These are phyloP conservation scores for Enteromius argenteus DNA, from an alignment of 2,797 vertebrate genomes.

Conservation along the genomic window DNA sequence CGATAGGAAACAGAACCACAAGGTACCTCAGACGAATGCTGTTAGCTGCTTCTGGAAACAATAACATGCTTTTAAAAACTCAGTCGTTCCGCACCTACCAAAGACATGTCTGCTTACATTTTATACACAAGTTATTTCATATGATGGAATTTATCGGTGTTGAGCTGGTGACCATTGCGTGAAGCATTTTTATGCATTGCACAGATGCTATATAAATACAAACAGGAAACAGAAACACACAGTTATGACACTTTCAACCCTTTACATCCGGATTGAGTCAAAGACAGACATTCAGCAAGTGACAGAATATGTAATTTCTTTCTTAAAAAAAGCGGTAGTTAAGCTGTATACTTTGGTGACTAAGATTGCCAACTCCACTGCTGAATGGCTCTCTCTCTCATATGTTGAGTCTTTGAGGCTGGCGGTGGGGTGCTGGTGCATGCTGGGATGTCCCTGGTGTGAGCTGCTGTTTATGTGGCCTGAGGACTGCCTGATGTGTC, in stretches of 20 bases:
- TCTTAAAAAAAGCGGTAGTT: constrained; percentile 38
- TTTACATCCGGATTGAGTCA: constrained; percentile 44
- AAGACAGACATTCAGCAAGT: constrained; percentile 24
- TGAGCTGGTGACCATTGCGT: constrained; percentile 66
- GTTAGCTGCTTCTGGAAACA: constrained; percentile 70
- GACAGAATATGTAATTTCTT: constrained; percentile 46
- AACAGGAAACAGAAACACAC: constrained; percentile 28
- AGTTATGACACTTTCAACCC: constrained; percentile 60
- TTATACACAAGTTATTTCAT: constrained; percentile 67
- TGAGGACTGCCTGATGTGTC: constrained; percentile 79
- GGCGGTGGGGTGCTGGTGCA: constrained; percentile 53
- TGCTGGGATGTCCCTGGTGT: constrained; percentile 64
- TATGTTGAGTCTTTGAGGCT: constrained; percentile 60
- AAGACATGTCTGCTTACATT: constrained; percentile 59
- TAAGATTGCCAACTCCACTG: constrained; percentile 51
- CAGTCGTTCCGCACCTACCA: constrained; percentile 63
- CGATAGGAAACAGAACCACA: constrained; percentile 60
- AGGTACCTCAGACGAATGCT: constrained; percentile 61
- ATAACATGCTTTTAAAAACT: constrained; percentile 72
- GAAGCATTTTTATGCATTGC: constrained; percentile 65
- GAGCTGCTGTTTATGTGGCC: constrained; percentile 79
- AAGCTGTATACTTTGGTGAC: constrained; percentile 51
- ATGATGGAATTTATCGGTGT: constrained; percentile 64
- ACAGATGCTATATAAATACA: constrained; percentile 71
- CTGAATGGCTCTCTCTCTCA: constrained; percentile 62